Conservation (phyloP, 2,888 invertebrate species). For the Agrypnus murinus region DNA sequence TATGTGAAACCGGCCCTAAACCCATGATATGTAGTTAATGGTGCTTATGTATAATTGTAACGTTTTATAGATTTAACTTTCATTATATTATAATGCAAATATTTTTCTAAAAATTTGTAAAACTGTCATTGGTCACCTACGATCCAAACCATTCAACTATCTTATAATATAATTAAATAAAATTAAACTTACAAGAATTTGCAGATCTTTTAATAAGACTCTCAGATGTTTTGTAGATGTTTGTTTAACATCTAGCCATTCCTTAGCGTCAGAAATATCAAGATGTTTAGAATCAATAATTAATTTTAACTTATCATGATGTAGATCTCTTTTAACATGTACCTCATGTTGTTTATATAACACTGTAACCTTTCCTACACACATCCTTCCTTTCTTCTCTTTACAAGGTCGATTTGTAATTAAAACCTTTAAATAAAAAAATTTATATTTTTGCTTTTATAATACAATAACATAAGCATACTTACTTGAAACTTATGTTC, state of each 20-base stretch:
- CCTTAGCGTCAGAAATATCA: conserved; percentile 70
- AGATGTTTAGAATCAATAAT: conserved; percentile 71
- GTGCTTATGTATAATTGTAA: too few relatives aligned
- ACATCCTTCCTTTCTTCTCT: conserved; percentile 74
- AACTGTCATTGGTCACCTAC: too few relatives aligned
- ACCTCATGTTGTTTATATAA: conserved; percentile 78
- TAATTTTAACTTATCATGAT: conserved; percentile 65
- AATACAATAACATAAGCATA: not conserved
- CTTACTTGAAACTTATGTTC: conserved; percentile 72
- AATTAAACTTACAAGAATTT: conserved; percentile 63
- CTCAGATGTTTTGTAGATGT: conserved; percentile 78
- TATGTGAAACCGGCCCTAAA: too few relatives aligned
- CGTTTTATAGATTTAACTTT: too few relatives aligned
- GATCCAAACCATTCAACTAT: not conserved
- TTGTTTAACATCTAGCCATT: conserved; percentile 78
- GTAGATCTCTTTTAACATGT: conserved; percentile 62
- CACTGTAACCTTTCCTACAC: conserved; percentile 81
- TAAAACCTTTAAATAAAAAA: conserved; percentile 79
- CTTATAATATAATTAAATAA: not conserved
- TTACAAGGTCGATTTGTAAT: conserved; percentile 83
- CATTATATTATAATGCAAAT: too few relatives aligned
- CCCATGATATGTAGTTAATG: too few relatives aligned
- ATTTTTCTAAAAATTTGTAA: too few relatives aligned
- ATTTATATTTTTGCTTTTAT: too few relatives aligned
- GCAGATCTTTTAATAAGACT: conserved; percentile 79